Evolutionary conservation across 2,113 vertebrate genomes (phyloP), one percentile per base, ranked within the genome.

Genomic region (Amazona guildingii): DNA sequence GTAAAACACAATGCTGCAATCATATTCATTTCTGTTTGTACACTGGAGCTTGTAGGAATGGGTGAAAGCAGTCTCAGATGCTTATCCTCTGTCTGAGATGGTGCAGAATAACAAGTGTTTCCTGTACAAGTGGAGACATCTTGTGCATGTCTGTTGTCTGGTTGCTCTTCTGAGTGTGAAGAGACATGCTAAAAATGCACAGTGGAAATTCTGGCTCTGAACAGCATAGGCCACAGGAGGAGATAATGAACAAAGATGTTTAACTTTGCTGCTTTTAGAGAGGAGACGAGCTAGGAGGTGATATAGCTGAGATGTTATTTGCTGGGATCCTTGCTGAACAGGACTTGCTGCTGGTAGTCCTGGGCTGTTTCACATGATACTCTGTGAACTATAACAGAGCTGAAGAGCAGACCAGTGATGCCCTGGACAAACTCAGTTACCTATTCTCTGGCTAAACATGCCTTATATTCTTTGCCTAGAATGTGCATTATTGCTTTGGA

Each of bases 191-290:
- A 39, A 72, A 87, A 87, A 46, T 33, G 23, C 46, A 28, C n/a
- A 37, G 74, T n/a, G 33, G 77, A 61, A 64, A 57, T 78, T 61
- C 61, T 86, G 43, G 7, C 48, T 80, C 6, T 67, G 67, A 74
- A 16, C 62, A 82, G 27, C 78, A 55, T 19, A 70, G 64, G 44
- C 62, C 76, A 77, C 31, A 24, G 44, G 49, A 94, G 37, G 68
- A 86, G 77, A 87, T 77, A 70, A 84, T 67, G 74, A 91, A 72
- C 49, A 54, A 73, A 94, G n/a, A n/a, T 91, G 57, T 88, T 95
- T 79, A 90, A 95, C 80, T 94, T 91, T 75, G 27, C 83, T 78
- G 13, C 61, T 67, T 81, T 43, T 25, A 66, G 64, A 72, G 81
- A 68, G 49, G 37, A 76, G 76, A 81, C 39, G 68, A 91, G 69